phyloP scores from a whole-genome alignment of 92 coral and sea anemone genomes.

The Porites lobata region DNA sequence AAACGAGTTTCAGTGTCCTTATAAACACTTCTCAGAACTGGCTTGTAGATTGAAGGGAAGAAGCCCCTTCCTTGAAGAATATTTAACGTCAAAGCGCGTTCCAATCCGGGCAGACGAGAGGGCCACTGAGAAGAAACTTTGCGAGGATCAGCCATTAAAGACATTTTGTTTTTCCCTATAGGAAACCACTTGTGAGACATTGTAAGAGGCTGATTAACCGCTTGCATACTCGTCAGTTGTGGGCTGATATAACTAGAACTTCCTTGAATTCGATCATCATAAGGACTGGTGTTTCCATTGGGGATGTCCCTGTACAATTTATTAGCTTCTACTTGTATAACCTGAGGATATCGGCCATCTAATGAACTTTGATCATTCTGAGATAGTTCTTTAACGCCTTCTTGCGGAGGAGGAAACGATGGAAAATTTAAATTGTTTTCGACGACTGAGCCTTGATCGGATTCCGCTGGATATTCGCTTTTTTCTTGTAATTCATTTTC shows the following conservation, averaged over 20 bases:
- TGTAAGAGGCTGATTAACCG: neutral
- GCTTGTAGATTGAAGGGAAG: neutral
- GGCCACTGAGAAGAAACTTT: slow-evolving; percentile 26
- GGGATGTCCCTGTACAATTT: neutral
- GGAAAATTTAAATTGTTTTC: neutral
- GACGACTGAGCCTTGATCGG: neutral
- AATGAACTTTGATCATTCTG: neutral
- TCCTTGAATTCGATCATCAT: neutral
- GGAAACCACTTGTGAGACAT: slow-evolving; percentile 26
- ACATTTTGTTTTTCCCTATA: neutral
- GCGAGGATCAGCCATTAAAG: slow-evolving; percentile 34
- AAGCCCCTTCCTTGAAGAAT: neutral
- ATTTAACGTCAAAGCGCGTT: neutral
- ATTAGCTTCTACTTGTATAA: slow-evolving; percentile 12
- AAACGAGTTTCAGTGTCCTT: neutral
- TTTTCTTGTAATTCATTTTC: neutral
- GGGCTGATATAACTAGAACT: neutral
- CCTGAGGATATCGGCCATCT: neutral
- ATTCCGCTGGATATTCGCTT: neutral
- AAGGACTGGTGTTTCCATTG: neutral
- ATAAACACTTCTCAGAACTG: neutral
- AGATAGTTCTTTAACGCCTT: neutral
- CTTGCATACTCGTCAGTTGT: slow-evolving; percentile 16
- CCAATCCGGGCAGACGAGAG: slow-evolving; percentile 21
- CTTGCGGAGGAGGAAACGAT: neutral